Percentiles rank a stretch among this genome's conserved stretches.
Evolutionary conservation across 2,797 vertebrate species (phyloP).

Genomic region (Oryzias sinensis): DNA sequence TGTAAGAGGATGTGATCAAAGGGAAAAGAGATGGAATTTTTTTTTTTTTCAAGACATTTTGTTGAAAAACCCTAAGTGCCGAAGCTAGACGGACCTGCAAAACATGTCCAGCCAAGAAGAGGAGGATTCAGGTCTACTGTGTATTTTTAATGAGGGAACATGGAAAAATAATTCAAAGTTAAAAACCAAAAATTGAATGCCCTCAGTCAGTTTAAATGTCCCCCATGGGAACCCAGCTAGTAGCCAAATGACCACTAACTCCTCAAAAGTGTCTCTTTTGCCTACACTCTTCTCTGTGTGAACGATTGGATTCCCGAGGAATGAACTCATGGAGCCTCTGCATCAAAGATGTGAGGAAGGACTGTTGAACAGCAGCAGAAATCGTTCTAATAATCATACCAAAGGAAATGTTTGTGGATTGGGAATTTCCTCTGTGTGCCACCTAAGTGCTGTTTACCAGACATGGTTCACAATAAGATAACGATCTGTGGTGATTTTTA

Average conservation of each 20-base stretch:
- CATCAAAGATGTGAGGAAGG: constrained; percentile 55
- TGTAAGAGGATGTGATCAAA: constrained; percentile 10
- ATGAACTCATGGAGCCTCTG: constrained; percentile 60
- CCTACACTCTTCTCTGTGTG: constrained; percentile 8
- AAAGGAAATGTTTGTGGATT: constrained; percentile 49
- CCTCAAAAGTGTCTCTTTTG: constrained; percentile 7
- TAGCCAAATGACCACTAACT: not conserved
- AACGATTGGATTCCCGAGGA: constrained; percentile 53
- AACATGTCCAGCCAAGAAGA: constrained; percentile 44
- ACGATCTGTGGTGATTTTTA: constrained; percentile 51
- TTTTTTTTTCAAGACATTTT: constrained; percentile 18
- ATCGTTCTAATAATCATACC: constrained; percentile 45
- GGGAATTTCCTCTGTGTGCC: constrained; percentile 34
- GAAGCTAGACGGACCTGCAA: constrained; percentile 31
- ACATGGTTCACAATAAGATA: constrained; percentile 26
- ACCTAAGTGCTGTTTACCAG: constrained; percentile 53
- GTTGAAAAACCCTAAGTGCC: constrained; percentile 4
- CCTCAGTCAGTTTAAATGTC: not conserved
- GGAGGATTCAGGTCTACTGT: constrained; percentile 26
- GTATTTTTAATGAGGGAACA: constrained; percentile 16
- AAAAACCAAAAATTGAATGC: constrained; percentile 1
- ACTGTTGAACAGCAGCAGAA: constrained; percentile 32
- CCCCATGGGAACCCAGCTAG: not conserved
- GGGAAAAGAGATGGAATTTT: constrained; percentile 13
- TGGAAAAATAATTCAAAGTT: constrained; percentile 11